A percentile compares a stretch with the other conserved stretches of the same genome.
Evolutionary conservation across 2,113 vertebrate genomes (phyloP).

Genomic region (Perognathus longimembris): DNA sequence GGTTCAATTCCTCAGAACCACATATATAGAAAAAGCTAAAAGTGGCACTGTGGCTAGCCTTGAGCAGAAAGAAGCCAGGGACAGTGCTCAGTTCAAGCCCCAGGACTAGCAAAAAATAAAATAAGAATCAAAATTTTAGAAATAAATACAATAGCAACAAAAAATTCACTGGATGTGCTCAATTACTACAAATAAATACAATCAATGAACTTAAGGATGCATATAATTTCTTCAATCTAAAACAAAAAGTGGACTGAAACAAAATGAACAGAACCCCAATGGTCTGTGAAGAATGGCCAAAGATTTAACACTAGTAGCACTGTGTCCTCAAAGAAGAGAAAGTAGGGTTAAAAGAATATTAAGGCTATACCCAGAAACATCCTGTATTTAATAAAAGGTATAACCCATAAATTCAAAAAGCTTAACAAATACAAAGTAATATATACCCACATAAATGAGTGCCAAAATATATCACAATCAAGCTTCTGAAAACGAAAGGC

Average conservation of each 20-base stretch:
- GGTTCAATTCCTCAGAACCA: too few relatives aligned
- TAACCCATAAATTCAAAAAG: background rate
- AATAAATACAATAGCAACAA: background rate
- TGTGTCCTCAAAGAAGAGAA: background rate
- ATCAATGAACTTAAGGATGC: background rate
- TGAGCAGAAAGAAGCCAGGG: too few relatives aligned
- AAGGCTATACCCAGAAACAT: background rate
- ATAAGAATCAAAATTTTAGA: constrained; percentile 26
- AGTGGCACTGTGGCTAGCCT: too few relatives aligned
- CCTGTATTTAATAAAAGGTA: background rate
- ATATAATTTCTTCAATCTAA: background rate
- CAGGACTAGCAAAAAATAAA: too few relatives aligned
- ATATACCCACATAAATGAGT: background rate
- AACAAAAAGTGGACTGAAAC: background rate
- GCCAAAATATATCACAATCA: background rate
- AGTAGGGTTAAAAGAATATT: background rate
- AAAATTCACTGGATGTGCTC: background rate
- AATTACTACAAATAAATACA: background rate
- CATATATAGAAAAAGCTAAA: too few relatives aligned
- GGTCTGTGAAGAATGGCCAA: background rate
- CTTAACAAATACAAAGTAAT: background rate
- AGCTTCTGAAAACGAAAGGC: constrained; percentile 5
- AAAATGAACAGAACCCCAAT: background rate
- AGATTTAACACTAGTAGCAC: background rate
- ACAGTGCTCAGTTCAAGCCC: too few relatives aligned